Conservation (phyloP, 2,888 invertebrate genomes). For the Adelognathus sp. region DNA sequence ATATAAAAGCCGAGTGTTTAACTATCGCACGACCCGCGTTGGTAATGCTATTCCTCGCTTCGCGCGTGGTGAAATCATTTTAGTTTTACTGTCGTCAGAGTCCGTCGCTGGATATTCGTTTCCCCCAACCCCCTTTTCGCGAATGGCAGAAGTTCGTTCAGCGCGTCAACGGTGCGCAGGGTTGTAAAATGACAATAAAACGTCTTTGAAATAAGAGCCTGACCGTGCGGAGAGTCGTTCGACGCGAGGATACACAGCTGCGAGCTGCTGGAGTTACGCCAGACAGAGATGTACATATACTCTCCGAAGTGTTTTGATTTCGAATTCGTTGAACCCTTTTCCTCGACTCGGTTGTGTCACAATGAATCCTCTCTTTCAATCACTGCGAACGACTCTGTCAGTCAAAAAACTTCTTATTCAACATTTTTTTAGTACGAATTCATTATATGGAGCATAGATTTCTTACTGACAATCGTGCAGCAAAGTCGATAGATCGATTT, state of each 20-base stretch:
- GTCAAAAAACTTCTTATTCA: too few species aligned
- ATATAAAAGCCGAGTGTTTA: conserved; percentile 8
- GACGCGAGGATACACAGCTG: neutral
- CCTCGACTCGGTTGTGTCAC: too few species aligned
- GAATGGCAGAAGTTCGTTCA: conserved; percentile 21
- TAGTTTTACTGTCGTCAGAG: conserved; percentile 38
- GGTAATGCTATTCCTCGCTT: conserved; percentile 3
- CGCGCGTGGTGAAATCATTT: conserved; percentile 47
- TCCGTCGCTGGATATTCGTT: conserved; percentile 36
- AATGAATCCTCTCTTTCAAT: too few species aligned
- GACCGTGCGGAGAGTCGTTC: conserved; percentile 44
- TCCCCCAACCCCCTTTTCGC: neutral
- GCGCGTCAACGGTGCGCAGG: conserved; percentile 46
- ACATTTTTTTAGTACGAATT: too few species aligned
- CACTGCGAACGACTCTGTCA: too few species aligned
- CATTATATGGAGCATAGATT: too few species aligned
- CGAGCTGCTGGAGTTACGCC: neutral
- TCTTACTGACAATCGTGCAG: too few species aligned
- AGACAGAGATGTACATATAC: too few species aligned
- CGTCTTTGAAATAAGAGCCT: conserved; percentile 67
- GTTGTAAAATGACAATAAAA: conserved; percentile 68
- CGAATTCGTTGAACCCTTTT: too few species aligned
- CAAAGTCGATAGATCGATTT: too few species aligned
- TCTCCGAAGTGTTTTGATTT: too few species aligned
- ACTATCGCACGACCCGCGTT: conserved; percentile 5